Percentiles rank a stretch among this genome's conserved stretches.
Evolutionary conservation across 2,113 vertebrate species (phyloP).

Genomic region (Oncorhynchus mykiss): DNA sequence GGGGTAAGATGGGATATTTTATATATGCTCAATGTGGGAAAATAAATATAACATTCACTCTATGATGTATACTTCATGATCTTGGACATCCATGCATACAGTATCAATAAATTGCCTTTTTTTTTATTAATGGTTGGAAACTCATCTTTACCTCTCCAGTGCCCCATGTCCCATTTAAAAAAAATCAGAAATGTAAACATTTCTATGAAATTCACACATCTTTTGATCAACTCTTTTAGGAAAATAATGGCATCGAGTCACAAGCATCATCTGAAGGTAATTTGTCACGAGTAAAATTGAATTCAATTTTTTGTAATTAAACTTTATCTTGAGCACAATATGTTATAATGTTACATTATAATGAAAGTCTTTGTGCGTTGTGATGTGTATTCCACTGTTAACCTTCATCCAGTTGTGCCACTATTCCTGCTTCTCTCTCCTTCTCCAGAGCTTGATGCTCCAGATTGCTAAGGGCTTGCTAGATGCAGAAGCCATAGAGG

Average conservation of each 20-base stretch:
- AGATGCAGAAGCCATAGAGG: constrained; percentile 72
- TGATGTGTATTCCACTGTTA: neutral
- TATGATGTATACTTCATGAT: too few species aligned
- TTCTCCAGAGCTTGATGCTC: constrained; percentile 80
- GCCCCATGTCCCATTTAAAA: too few species aligned
- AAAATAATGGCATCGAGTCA: constrained; percentile 77
- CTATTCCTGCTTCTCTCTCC: neutral
- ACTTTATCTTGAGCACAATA: neutral
- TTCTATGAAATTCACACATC: neutral
- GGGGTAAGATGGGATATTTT: too few species aligned
- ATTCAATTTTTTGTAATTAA: neutral
- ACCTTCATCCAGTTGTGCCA: too few species aligned
- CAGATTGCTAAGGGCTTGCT: constrained; percentile 74
- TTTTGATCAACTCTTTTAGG: constrained; percentile 57
- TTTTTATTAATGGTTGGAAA: neutral
- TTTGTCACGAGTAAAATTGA: neutral
- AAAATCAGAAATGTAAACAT: too few species aligned
- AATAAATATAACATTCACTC: too few species aligned
- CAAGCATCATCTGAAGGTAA: constrained; percentile 83
- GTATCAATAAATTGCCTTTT: neutral
- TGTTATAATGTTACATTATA: neutral
- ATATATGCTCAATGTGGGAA: too few species aligned
- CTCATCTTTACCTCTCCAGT: too few species aligned
- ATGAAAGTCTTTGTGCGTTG: neutral
- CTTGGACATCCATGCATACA: too few species aligned